Evolutionary conservation across 2,797 vertebrate species (phyloP).

Genomic region (Champsocephalus gunnari): DNA sequence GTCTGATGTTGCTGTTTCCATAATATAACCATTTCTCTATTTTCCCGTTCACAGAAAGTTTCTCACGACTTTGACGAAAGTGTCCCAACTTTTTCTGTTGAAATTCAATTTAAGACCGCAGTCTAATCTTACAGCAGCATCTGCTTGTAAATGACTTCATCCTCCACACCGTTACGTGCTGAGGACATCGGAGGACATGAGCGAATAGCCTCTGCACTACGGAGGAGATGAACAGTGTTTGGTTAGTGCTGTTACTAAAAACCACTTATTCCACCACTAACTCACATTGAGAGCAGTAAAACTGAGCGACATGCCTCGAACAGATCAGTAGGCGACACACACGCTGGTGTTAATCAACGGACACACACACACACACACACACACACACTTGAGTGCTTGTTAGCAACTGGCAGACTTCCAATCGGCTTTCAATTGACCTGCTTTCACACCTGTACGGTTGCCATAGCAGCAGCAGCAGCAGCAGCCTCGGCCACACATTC

Average conservation of each 20-base stretch:
- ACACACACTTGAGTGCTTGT: slow-evolving; percentile 30
- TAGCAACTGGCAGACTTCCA: slow-evolving; percentile 28
- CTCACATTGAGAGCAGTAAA: too few relatives aligned
- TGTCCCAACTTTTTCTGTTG: background rate
- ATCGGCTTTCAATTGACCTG: slow-evolving; percentile 73
- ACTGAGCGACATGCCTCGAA: background rate
- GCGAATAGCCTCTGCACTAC: background rate
- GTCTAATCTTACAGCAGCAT: slow-evolving; percentile 9
- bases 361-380: slow-evolving; percentile 28
- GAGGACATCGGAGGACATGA: background rate
- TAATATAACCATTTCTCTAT: too few relatives aligned
- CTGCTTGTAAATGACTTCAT: slow-evolving; percentile 22
- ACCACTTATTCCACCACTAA: too few relatives aligned
- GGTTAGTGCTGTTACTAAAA: too few relatives aligned
- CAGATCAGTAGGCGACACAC: slow-evolving; percentile 36
- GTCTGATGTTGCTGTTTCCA: background rate
- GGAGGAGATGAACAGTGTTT: background rate
- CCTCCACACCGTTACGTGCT: slow-evolving; percentile 16
- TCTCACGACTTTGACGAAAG: background rate
- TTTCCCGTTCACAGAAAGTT: background rate
- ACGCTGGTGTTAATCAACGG: slow-evolving; percentile 38
- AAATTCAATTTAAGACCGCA: background rate
- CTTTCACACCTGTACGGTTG: slow-evolving; percentile 79
- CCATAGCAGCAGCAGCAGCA: slow-evolving; percentile 78
- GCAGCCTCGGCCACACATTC: slow-evolving; percentile 27